Evolutionary conservation across 2,888 invertebrate species (phyloP).

Genomic region (Lepidocyrtinus sp.): DNA sequence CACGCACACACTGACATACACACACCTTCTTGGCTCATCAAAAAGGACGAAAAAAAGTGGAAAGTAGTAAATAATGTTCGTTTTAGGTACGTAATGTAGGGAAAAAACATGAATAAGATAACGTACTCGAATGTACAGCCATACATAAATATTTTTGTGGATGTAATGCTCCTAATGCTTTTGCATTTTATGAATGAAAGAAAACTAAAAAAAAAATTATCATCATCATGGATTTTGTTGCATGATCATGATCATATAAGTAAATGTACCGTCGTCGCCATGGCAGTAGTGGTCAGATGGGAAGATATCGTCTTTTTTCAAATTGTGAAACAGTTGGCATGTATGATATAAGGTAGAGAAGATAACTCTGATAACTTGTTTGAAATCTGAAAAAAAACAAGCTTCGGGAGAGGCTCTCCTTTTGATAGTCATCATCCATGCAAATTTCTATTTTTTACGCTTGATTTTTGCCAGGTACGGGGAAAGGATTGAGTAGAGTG

Average conservation of each 20-base stretch:
- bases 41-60: constrained; percentile 15
- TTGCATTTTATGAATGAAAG: constrained; percentile 56
- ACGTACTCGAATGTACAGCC: too few species aligned
- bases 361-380: not conserved
- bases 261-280: not conserved
- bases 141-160: not conserved
- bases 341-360: not conserved
- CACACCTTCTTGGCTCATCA: constrained; percentile 17
- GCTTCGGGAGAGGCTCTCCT: not conserved
- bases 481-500: not conserved
- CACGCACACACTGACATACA: not conserved
- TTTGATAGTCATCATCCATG: not conserved
- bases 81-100: constrained; percentile 13
- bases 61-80: not conserved
- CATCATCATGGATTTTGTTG: not conserved
- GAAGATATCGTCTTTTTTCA: constrained; percentile 2
- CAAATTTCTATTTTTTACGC: not conserved
- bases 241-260: not conserved
- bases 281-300: not conserved
- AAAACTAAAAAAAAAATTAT: constrained; percentile 3
- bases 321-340: constrained; percentile 9
- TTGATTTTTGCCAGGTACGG: constrained; percentile 12
- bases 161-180: not conserved
- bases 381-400: not conserved
- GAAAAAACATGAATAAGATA: constrained; percentile 1